phyloP scores from a whole-genome alignment of 2,888 invertebrate species.

The Rotaria macrura region DNA sequence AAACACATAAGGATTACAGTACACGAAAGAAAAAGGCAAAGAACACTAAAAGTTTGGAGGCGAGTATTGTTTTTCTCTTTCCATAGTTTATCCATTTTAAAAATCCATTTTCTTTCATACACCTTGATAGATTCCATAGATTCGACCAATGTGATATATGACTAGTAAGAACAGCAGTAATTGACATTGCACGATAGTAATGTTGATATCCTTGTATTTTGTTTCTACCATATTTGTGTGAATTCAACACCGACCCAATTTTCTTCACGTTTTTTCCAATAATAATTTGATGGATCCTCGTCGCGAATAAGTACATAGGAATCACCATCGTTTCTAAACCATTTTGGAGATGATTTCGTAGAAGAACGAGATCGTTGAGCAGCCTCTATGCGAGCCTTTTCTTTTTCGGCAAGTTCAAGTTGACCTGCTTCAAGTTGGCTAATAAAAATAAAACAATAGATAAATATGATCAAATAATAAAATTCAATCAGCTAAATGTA shows the following conservation, averaged over 20 bases:
- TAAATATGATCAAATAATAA: neutral
- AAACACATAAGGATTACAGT: neutral
- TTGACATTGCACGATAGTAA: neutral
- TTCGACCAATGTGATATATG: neutral
- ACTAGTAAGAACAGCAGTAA: neutral
- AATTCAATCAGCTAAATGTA: neutral
- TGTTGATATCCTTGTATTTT: neutral
- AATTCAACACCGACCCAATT: neutral
- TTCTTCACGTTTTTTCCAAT: constrained; percentile 18
- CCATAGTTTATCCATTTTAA: neutral
- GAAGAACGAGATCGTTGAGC: constrained; percentile 55
- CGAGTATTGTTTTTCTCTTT: neutral
- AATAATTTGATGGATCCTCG: neutral
- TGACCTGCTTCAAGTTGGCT: constrained; percentile 61
- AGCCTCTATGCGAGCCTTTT: constrained; percentile 64
- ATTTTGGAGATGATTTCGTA: neutral
- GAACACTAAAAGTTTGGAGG: neutral
- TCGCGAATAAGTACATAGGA: neutral
- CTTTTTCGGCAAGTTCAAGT: constrained; percentile 61
- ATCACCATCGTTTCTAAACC: neutral
- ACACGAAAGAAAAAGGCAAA: neutral
- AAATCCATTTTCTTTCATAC: neutral
- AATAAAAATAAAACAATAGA: neutral
- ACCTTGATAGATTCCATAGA: neutral
- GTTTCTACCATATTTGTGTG: neutral